phyloP scores from a whole-genome alignment of 1,140 invertebrate species.

The Euwallacea fornicatus region DNA sequence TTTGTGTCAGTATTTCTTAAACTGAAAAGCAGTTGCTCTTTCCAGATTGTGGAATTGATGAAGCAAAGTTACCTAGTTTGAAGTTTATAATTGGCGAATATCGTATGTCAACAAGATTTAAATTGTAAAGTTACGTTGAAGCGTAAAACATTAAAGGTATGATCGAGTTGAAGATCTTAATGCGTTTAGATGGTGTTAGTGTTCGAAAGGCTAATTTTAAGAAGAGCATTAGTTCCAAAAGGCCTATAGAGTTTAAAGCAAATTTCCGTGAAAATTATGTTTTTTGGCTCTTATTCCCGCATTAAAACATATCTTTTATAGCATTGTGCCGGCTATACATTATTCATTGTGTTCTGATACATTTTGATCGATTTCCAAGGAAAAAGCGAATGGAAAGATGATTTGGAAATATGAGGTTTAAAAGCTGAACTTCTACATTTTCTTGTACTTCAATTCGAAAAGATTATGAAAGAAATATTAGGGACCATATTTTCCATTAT shows the following conservation, averaged over 20 bases:
- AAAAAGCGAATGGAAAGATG: constrained; percentile 3
- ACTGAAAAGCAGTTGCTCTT: too few relatives aligned
- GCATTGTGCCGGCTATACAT: background rate
- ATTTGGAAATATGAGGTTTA: background rate
- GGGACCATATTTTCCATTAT: too few relatives aligned
- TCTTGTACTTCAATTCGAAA: background rate
- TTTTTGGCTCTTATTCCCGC: background rate
- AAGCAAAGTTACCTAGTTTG: background rate
- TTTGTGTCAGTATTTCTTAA: too few relatives aligned
- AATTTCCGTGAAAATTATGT: background rate
- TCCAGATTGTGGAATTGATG: background rate
- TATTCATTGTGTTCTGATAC: constrained; percentile 2
- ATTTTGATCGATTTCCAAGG: background rate
- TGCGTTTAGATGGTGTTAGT: background rate
- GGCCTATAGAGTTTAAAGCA: too few relatives aligned
- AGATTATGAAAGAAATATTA: background rate
- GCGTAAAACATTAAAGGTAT: background rate
- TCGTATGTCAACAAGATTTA: background rate
- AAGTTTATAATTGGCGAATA: constrained; percentile 2
- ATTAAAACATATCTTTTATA: constrained; percentile 2
- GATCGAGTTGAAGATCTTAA: background rate
- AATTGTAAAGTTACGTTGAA: background rate
- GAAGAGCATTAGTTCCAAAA: too few relatives aligned
- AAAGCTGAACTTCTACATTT: background rate
- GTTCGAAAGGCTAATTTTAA: background rate